These are phyloP conservation scores for Nicator chloris DNA, from an alignment of 2,113 vertebrate species.

Conservation along the genomic window DNA sequence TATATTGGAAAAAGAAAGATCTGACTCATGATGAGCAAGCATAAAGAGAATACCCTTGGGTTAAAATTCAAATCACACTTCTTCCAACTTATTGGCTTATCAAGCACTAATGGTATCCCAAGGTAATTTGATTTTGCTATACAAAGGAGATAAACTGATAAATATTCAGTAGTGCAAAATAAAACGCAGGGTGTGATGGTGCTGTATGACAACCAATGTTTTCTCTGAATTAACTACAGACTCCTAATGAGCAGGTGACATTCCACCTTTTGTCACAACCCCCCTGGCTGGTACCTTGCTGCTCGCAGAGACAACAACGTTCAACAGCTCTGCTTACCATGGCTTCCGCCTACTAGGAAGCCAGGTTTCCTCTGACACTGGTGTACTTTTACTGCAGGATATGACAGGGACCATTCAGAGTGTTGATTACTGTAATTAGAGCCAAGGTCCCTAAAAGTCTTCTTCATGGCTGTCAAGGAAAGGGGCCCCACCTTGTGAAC, in stretches of 20 bases:
- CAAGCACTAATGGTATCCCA: not conserved
- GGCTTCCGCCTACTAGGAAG: not conserved
- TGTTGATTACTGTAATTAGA: not conserved
- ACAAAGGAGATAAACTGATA: not conserved
- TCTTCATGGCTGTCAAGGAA: not conserved
- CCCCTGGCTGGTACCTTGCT: not conserved
- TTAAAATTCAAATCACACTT: not conserved
- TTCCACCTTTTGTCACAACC: not conserved
- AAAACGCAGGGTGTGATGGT: not conserved
- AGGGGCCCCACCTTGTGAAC: conserved; percentile 27
- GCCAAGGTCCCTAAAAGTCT: not conserved
- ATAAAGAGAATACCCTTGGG: not conserved
- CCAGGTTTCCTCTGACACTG: not conserved
- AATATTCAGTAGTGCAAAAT: not conserved
- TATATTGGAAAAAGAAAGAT: not conserved
- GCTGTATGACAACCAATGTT: not conserved
- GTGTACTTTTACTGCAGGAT: not conserved
- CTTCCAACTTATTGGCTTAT: not conserved
- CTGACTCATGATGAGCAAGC: not conserved
- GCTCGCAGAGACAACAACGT: rapidly evolving
- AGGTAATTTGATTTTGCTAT: not conserved
- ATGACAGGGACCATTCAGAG: not conserved
- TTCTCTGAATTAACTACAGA: not conserved
- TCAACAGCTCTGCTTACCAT: not conserved
- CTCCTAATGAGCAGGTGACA: not conserved